phyloP scores from a whole-genome alignment of 2,113 vertebrate species.

The Peromyscus maniculatus region DNA sequence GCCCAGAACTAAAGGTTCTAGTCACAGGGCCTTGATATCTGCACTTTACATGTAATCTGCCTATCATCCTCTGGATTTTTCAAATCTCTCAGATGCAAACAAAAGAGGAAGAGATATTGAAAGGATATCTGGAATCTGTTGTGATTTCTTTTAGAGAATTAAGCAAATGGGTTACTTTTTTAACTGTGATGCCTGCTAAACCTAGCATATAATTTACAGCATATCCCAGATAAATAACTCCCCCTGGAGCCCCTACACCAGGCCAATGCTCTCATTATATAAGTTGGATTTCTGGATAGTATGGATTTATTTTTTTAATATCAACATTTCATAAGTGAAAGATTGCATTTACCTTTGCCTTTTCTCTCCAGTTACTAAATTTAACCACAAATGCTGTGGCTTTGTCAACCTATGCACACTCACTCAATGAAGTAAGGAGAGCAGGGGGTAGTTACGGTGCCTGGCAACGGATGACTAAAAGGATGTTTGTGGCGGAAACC shows the following conservation, averaged over 20 bases:
- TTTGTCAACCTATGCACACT: not conserved
- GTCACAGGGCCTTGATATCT: not conserved
- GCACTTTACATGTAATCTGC: not conserved
- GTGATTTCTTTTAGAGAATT: not conserved
- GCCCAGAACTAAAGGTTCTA: not conserved
- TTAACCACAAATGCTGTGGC: not conserved
- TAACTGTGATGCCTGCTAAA: not conserved
- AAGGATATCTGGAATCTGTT: not conserved
- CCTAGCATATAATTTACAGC: not conserved
- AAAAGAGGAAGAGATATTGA: not conserved
- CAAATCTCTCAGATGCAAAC: not conserved
- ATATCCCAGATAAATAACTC: not conserved
- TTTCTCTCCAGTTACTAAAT: conserved; percentile 29
- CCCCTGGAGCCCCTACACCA: not conserved
- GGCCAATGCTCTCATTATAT: not conserved
- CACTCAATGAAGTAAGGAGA: not conserved
- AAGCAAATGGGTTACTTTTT: not conserved
- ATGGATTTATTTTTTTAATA: not conserved
- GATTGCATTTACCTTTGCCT: conserved; percentile 14
- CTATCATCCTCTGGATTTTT: not conserved
- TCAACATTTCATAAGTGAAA: conserved; percentile 41
- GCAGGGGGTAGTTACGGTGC: not conserved
- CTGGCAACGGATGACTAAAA: not conserved
- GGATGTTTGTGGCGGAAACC: not conserved
- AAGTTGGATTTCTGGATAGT: not conserved